Evolutionary conservation across 92 coral and sea anemone genomes (phyloP).

Genomic region (Zoanthus sansibaricus): DNA sequence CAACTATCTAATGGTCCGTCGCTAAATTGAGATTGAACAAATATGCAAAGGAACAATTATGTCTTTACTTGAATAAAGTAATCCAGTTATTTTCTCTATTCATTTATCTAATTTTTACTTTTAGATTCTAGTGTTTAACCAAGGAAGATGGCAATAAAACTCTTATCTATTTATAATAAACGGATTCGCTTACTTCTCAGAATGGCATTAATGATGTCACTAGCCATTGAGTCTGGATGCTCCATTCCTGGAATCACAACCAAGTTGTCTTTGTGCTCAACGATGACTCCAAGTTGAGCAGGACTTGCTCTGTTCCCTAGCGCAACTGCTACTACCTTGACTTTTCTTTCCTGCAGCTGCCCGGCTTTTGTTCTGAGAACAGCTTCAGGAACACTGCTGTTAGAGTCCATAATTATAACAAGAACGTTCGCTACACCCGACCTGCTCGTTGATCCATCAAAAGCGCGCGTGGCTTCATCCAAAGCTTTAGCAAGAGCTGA

Average conservation of each 20-base stretch:
- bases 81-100: too few relatives aligned
- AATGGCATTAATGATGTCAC: constrained; percentile 70
- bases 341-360: constrained; percentile 37
- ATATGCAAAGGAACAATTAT: too few relatives aligned
- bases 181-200: constrained; percentile 60
- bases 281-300: constrained; percentile 71
- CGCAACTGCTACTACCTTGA: constrained; percentile 85
- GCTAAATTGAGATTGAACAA: too few relatives aligned
- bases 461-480: constrained; percentile 73
- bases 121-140: too few relatives aligned
- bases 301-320: constrained; percentile 78
- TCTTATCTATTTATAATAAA: too few relatives aligned
- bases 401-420: constrained; percentile 48
- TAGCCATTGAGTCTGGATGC: constrained; percentile 74
- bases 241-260: constrained; percentile 67
- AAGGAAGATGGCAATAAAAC: too few relatives aligned
- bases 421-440: constrained; percentile 76
- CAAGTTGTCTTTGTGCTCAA: constrained; percentile 67
- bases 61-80: too few relatives aligned
- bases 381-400: constrained; percentile 30
- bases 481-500: constrained; percentile 81
- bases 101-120: too few relatives aligned
- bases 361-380: constrained; percentile 20
- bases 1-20: too few relatives aligned
- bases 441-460: constrained; percentile 77